Evolutionary conservation across 1,140 invertebrate species (phyloP).

Genomic region (Drosophila nigromelanica): DNA sequence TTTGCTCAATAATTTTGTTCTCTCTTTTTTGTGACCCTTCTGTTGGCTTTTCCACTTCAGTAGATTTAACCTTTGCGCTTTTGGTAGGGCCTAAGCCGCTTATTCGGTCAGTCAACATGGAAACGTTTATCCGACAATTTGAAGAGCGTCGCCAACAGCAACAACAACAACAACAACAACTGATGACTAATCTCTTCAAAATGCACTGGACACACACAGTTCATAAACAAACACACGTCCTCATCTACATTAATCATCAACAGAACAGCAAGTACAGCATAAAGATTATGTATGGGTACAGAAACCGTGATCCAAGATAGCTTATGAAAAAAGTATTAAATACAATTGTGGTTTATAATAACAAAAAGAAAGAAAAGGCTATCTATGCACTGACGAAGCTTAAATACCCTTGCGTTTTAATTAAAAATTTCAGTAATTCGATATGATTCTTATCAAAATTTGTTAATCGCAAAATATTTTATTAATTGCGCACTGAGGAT

Average conservation of each 20-base stretch:
- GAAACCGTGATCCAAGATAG: conserved; percentile 58
- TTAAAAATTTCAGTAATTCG: not conserved
- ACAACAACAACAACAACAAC: conserved; percentile 23
- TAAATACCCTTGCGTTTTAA: conserved; percentile 7
- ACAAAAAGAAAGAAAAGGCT: conserved; percentile 6
- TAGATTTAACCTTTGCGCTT: conserved; percentile 50
- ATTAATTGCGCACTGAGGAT: too few relatives aligned
- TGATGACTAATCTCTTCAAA: conserved; percentile 65
- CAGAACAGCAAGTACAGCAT: conserved; percentile 30
- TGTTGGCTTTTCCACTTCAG: conserved; percentile 44
- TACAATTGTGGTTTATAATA: conserved; percentile 61
- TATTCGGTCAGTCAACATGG: conserved; percentile 32
- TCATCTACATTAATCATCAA: conserved; percentile 41
- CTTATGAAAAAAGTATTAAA: conserved; percentile 15
- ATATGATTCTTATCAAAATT: not conserved
- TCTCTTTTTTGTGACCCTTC: conserved; percentile 1
- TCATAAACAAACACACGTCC: conserved; percentile 17
- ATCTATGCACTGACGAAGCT: not conserved
- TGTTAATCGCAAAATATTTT: too few relatives aligned
- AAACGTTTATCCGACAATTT: conserved; percentile 35
- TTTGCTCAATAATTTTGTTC: conserved; percentile 1
- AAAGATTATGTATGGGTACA: conserved; percentile 31
- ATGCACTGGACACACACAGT: conserved; percentile 47
- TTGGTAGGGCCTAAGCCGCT: conserved; percentile 39
- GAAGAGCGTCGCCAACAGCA: conserved; percentile 25